Evolutionary conservation across 2,888 invertebrate species (phyloP), one percentile per base, ranked within the genome.

Genomic region (Melitaea athalia): DNA sequence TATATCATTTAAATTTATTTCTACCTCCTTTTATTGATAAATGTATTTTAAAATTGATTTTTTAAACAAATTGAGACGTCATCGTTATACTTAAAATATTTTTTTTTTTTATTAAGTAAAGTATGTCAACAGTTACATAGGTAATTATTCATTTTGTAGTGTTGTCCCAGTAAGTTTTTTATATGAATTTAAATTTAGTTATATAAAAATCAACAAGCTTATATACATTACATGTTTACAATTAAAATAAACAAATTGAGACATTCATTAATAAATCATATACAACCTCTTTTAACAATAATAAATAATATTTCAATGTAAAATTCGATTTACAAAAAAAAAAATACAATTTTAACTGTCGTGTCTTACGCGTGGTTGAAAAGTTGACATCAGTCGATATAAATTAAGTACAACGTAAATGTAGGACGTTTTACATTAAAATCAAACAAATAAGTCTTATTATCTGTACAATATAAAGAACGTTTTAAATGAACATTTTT

Each of bases 381-480:
- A 55, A 55, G 33, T 55, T 55, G 53, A 33, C 53, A 33, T 3
- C 2, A 55, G 53, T 55, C 53, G 33, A 33, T 55, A 55, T n/a
- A 14, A 33, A 55, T 55, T 55, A 55, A 31, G 53, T 14, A 24
- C 53, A 33, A 31, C 53, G 31, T 11, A 55, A 33, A 55, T 55
- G 33, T 31, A 31, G 53, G 53, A 33, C 53, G 14, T 7, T 33
- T 33, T 14, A 55, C 14, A 31, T 17, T 3, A 15, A 38, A 38
- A 38, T 7, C 38, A 38, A 8, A 24, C 24, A 24, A 24, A 24
- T 24, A 24, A 24, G 24, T 24, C 24, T 24, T 24, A 24, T 24
- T 24, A 24, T 24, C 24, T 24, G 24, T 24, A 24, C 1, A 38
- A 38, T 7, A 38, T 38, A 38, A 38, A 38, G 8, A 5, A 45